phyloP scores from a whole-genome alignment of 2,797 vertebrate species.

The Champsocephalus gunnari region DNA sequence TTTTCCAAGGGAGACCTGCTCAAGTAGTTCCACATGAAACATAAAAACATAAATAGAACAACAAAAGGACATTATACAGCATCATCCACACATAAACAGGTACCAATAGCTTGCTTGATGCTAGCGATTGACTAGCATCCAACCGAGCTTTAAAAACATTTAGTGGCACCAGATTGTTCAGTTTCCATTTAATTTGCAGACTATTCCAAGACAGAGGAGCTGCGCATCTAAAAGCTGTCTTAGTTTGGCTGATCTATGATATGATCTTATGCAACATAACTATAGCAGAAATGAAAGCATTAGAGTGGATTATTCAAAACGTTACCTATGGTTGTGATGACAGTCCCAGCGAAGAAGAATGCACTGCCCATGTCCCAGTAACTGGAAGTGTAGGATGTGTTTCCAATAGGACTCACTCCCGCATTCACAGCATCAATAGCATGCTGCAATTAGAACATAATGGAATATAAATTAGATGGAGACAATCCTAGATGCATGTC shows the following conservation, averaged over 20 bases:
- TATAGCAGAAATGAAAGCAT: not conserved
- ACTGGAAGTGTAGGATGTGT: slow-evolving; percentile 91
- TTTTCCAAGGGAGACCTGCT: too few species aligned
- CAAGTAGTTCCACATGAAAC: too few species aligned
- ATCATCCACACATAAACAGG: too few species aligned
- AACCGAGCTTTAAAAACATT: too few species aligned
- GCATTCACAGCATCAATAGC: slow-evolving; percentile 93
- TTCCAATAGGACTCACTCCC: slow-evolving; percentile 94
- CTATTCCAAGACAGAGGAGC: too few species aligned
- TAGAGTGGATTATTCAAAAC: slow-evolving; percentile 2
- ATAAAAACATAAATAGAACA: too few species aligned
- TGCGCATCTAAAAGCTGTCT: too few species aligned
- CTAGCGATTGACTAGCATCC: too few species aligned
- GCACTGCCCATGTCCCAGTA: slow-evolving; percentile 98
- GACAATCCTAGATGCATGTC: not conserved
- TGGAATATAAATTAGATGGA: not conserved
- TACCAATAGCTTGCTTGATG: too few species aligned
- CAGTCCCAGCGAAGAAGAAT: slow-evolving; percentile 99
- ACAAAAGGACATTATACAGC: too few species aligned
- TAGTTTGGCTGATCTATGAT: not conserved
- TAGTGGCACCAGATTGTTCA: too few species aligned
- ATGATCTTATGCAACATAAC: not conserved
- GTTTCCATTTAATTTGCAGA: too few species aligned
- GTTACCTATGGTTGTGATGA: slow-evolving; percentile 98
- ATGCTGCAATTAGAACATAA: slow-evolving; percentile 83